Conservation (phyloP, 2,888 invertebrate species). For the Aleiodes leptofemur region DNA sequence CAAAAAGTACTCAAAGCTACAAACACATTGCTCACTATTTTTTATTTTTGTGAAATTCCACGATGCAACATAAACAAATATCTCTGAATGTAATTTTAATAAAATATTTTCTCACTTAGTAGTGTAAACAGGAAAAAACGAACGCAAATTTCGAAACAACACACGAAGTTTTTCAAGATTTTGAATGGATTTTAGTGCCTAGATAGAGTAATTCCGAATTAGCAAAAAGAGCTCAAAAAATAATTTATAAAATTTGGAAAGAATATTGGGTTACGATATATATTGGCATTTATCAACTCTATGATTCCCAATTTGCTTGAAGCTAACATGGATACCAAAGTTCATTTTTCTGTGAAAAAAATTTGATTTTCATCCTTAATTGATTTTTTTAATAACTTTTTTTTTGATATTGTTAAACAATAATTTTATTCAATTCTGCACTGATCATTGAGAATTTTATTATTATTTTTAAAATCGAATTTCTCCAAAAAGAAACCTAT, state of each 20-base stretch:
- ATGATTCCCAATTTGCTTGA: neutral
- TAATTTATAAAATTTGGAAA: slow-evolving; percentile 11
- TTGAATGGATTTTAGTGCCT: slow-evolving; percentile 69
- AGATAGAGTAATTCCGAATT: slow-evolving; percentile 72
- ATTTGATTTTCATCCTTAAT: slow-evolving; percentile 27
- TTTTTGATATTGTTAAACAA: too few species aligned
- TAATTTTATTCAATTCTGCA: neutral
- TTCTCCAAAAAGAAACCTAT: slow-evolving; percentile 8
- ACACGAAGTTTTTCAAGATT: slow-evolving; percentile 52
- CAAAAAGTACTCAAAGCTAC: too few species aligned
- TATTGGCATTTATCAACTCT: slow-evolving; percentile 18
- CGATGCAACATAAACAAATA: neutral
- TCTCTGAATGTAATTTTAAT: slow-evolving; percentile 17
- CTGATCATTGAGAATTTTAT: neutral
- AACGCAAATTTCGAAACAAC: slow-evolving; percentile 27
- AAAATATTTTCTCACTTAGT: slow-evolving; percentile 3
- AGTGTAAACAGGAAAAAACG: slow-evolving; percentile 32
- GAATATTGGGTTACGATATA: slow-evolving; percentile 11
- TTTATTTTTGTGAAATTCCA: too few species aligned
- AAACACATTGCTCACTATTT: too few species aligned
- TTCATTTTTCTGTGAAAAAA: neutral
- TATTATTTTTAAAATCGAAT: neutral
- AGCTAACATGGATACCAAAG: slow-evolving; percentile 15
- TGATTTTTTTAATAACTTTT: too few species aligned
- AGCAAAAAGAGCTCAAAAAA: slow-evolving; percentile 36